A percentile compares a stretch with the other conserved stretches of the same genome.
Conservation (phyloP, 2,888 invertebrate species). For the Amorpha juglandis region DNA sequence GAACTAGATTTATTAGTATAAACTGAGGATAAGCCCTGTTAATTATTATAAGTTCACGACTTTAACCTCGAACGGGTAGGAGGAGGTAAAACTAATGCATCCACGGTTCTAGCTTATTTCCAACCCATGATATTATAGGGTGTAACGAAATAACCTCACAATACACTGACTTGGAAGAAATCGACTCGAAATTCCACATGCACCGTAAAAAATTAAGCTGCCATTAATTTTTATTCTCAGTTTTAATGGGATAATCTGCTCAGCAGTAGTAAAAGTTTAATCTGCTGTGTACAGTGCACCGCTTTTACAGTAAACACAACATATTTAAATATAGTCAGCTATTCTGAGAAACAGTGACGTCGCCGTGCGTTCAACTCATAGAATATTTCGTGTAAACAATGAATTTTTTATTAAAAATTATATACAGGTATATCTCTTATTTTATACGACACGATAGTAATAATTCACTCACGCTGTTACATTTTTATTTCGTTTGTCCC, state of each 20-base stretch:
- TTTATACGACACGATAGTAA: not conserved
- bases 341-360: constrained; percentile 21
- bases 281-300: constrained; percentile 7
- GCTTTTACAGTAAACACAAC: constrained; percentile 18
- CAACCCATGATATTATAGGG: too few species aligned
- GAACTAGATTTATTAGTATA: too few species aligned
- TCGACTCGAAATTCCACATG: not conserved
- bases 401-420: constrained; percentile 1
- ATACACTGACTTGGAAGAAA: not conserved
- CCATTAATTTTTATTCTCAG: constrained; percentile 11
- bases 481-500: not conserved
- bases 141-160: not conserved
- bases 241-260: constrained; percentile 15
- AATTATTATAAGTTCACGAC: too few species aligned
- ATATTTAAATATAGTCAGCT: constrained; percentile 21
- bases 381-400: constrained; percentile 6
- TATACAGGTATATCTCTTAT: not conserved
- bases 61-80: too few species aligned
- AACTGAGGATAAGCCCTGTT: too few species aligned
- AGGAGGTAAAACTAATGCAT: too few species aligned
- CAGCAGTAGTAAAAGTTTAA: constrained; percentile 11
- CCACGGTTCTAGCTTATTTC: too few species aligned
- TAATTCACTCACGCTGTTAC: not conserved
- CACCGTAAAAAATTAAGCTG: constrained; percentile 5
- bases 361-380: constrained; percentile 18